Evolutionary conservation across 2,113 vertebrate genomes (phyloP).

Genomic region (Pollimyrus isidori): DNA sequence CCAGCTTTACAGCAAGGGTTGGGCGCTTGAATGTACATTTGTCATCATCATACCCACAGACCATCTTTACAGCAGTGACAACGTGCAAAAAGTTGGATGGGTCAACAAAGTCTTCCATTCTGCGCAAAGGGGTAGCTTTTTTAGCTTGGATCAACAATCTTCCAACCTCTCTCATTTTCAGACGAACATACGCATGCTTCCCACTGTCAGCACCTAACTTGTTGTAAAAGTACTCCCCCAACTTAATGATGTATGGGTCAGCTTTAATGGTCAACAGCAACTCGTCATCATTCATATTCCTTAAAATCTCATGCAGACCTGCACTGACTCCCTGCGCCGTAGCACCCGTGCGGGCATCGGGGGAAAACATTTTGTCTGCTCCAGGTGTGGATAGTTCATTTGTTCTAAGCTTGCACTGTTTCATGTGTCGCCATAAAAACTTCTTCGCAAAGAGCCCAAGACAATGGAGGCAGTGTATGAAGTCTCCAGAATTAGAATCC

Average conservation of each 20-base stretch:
- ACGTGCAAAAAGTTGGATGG: constrained; percentile 18
- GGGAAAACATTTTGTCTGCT: background rate
- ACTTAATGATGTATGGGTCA: constrained; percentile 28
- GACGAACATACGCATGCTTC: constrained; percentile 29
- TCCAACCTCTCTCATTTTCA: constrained; percentile 40
- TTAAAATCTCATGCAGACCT: background rate
- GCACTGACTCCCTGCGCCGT: background rate
- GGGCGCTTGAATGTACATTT: constrained; percentile 14
- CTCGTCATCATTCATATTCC: background rate
- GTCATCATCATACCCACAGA: constrained; percentile 12
- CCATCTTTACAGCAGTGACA: constrained; percentile 12
- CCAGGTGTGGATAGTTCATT: background rate
- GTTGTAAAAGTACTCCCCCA: constrained; percentile 27
- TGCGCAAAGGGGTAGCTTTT: constrained; percentile 22
- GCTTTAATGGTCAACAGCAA: constrained; percentile 9
- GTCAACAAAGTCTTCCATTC: constrained; percentile 13
- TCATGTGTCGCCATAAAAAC: constrained; percentile 20
- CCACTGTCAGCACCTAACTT: constrained; percentile 22
- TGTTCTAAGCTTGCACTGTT: constrained; percentile 3
- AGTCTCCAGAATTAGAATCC: constrained; percentile 2
- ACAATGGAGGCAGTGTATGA: constrained; percentile 17
- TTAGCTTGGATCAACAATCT: constrained; percentile 30
- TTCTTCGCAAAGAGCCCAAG: constrained; percentile 20
- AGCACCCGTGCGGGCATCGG: background rate
- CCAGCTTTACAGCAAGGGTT: constrained; percentile 6